phyloP scores from a whole-genome alignment of 2,888 invertebrate genomes.

The Monochamus alternatus region DNA sequence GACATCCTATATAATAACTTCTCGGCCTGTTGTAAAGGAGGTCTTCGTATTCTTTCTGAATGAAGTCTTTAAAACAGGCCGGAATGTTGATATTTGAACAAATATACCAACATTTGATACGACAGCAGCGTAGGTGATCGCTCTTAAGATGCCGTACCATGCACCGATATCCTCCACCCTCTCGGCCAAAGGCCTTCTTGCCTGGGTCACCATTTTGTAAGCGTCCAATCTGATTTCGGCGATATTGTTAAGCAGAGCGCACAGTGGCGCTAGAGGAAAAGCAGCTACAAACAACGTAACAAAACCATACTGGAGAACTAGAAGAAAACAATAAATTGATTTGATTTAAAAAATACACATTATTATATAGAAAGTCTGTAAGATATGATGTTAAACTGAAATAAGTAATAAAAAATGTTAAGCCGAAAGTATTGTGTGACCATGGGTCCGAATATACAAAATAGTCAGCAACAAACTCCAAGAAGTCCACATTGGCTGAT shows the following conservation, averaged over 20 bases:
- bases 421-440: no score
- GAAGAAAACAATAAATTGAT: slow-evolving; percentile 37
- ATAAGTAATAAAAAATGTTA: no score
- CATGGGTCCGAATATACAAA: no score
- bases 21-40: no score
- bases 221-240: slow-evolving; percentile 96
- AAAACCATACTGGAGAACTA: slow-evolving; percentile 98
- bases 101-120: slow-evolving; percentile 82
- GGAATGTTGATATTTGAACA: slow-evolving; percentile 55
- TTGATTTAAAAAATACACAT: no score
- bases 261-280: slow-evolving; percentile 95
- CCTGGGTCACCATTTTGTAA: slow-evolving; percentile 97
- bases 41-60: no score
- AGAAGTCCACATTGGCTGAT: no score
- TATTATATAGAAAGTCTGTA: no score
- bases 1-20: no score
- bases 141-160: slow-evolving; percentile 92
- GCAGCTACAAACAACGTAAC: slow-evolving; percentile 98
- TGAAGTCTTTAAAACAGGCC: no score
- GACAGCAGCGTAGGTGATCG: slow-evolving; percentile 92
- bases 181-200: slow-evolving; percentile 90
- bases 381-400: no score
- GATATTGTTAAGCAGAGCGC: slow-evolving; percentile 95
- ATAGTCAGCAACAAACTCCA: no score
- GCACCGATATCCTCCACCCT: slow-evolving; percentile 94